Base-by-base conservation (phyloP, 2,888 invertebrate genomes). In the Cantharis lateralis region DNA sequence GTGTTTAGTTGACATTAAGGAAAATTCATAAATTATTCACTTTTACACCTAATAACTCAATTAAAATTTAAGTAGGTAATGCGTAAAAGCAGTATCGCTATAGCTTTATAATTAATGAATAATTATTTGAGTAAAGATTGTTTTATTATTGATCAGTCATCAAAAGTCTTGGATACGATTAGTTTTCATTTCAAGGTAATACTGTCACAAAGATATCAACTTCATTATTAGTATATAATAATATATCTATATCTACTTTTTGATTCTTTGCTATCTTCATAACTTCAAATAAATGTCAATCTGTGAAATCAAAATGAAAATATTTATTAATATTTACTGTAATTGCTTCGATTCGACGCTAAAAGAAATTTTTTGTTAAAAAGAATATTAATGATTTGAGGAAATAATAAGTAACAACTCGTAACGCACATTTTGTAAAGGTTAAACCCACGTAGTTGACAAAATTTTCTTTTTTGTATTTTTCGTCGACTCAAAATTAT, bases 81-180 rank as follows among this genome's bases (percentile, higher is more conserved):
- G n/a, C 7, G 4, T 48, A n/a, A 48, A n/a, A n/a, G 48, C n/a
- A 48, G 2, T 79, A 48, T 48, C 79, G 82, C 79, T 80, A 1
- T 24, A 80, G 80, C 78, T 80, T 80, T 80, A 81, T 82, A 82
- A 82, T 82, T 83, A 48, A 48, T 48, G 7, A 48, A 48, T n/a
- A 48, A 48, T 48, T 48, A n/a, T 48, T 73, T 72, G 76, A 80
- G 80, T 83, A 80, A 80, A 78, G 81, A 82, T 80, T 82, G 80
- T 82, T 79, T n/a, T n/a, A n/a, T n/a, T 80, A 83, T 82, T 82
- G 82, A 82, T 82, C 82, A 82, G 81, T 82, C 82, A 81, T 81
- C 78, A 72, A 72, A 77, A 71, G 74, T 78, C 78, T 78, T 69
- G 76, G 74, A 70, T 77, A 78, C 78, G 77, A 79, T 81, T 80